A percentile compares a stretch with the other conserved stretches of the same genome.
Conservation (phyloP, 2,113 vertebrate genomes). For the Xiphorhynchus elegans region DNA sequence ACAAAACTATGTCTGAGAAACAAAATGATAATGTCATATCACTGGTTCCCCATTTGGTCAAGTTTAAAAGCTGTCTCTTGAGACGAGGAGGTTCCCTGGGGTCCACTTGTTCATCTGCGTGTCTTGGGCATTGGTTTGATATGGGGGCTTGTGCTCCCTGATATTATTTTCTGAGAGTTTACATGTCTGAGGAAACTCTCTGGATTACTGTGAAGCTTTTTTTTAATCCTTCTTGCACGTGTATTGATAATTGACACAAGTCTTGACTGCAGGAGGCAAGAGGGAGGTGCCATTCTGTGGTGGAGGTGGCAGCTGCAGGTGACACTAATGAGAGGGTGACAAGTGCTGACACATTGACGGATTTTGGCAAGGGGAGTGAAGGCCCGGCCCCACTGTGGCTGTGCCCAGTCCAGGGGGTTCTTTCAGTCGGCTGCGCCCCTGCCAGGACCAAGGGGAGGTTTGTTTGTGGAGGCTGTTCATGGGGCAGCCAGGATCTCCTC, state of each 20-base stretch:
- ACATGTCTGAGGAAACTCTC: background rate
- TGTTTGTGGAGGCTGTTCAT: background rate
- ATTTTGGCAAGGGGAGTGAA: background rate
- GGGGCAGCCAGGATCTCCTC: background rate
- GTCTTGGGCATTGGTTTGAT: background rate
- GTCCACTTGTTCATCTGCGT: accelerated
- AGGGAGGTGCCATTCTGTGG: background rate
- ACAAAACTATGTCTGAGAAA: background rate
- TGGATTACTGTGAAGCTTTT: conserved; percentile 64
- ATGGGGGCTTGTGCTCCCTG: background rate
- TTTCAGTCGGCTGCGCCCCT: background rate
- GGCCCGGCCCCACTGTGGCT: background rate
- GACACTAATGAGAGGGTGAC: background rate
- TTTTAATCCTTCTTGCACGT: background rate
- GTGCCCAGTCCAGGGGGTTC: background rate
- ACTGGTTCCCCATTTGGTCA: background rate
- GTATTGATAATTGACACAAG: background rate
- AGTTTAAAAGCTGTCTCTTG: background rate
- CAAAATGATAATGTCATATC: background rate
- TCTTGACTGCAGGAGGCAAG: background rate
- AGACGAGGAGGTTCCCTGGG: background rate
- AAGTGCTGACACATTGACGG: background rate
- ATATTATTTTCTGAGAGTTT: background rate
- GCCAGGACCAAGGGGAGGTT: background rate
- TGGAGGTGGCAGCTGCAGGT: background rate